Evolutionary conservation across 2,113 vertebrate species (phyloP), one percentile per base, ranked within the genome.

Genomic region (Microcebus ravelobensis): DNA sequence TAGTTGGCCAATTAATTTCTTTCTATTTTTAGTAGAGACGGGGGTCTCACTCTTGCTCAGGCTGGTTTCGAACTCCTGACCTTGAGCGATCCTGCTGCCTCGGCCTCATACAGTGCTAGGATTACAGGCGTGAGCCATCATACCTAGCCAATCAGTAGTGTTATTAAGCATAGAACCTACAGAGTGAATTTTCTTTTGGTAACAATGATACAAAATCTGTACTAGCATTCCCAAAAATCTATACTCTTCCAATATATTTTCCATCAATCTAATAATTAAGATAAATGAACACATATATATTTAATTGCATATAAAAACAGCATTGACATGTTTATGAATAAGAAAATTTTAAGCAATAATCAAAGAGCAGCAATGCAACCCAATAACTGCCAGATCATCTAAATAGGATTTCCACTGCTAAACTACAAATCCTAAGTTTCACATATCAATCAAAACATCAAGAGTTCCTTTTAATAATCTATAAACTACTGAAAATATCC

Each of bases 401-500:
- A 39, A 74, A 81, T 2, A 70, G 45, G 13, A 39, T 59, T 59
- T 82, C 42, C 20, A 74, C 50, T 80, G n/a, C 57, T 42, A 96
- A 91, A 81, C 45, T 36, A 92, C n/a, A 76, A 48, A 61, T 97
- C 95, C 15, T 86, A 80, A 71, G n/a, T 94, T 12, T 48, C 45
- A 67, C 23, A 61, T 42, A 11, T 74, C 79, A 91, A 36, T 55
- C n/a, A 68, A 87, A 96, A 97, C 36, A 6, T 59, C 90, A 13
- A 52, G 14, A 90, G 13, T 1, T 85, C 27, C 57, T 83, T 74
- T 48, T 48, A 85, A 89, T 76, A 89, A 82, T 74, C 59, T 42
- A 20, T 11, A 90, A 36, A 88, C 36, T 86, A 57, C 27, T 91
- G 23, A 91, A 96, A 97, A 95, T 59, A 96, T 29, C n/a, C 14